A percentile compares a stretch with the other conserved stretches of the same genome.
Evolutionary conservation across 2,888 invertebrate genomes (phyloP).

Genomic region (Leptinotarsa rubiginosa): DNA sequence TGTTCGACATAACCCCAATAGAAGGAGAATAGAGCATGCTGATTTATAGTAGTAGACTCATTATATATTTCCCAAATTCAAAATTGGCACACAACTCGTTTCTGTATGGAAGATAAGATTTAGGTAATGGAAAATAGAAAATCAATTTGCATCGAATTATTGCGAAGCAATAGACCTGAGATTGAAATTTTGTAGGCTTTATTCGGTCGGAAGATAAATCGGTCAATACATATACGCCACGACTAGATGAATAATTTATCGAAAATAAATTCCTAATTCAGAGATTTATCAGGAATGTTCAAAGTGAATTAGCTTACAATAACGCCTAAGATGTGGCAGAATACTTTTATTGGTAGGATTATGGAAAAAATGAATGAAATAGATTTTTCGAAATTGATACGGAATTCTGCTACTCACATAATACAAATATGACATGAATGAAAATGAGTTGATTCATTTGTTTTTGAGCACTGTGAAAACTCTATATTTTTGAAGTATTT

Average conservation of each 20-base stretch:
- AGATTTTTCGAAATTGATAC: not conserved
- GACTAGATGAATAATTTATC: no score
- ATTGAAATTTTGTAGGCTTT: not conserved
- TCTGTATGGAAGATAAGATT: not conserved
- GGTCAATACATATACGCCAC: not conserved
- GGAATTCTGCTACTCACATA: no score
- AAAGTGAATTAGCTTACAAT: no score
- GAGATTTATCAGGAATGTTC: no score
- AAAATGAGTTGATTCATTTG: no score
- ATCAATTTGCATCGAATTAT: conserved; percentile 6
- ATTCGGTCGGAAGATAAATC: not conserved
- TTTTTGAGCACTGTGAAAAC: no score
- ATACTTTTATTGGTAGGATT: no score
- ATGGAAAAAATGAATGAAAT: no score
- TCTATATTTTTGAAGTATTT: no score
- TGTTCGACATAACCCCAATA: conserved; percentile 5
- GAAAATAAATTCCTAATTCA: no score
- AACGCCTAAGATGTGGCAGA: no score
- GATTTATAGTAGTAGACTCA: not conserved
- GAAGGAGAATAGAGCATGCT: not conserved
- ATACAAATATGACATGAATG: no score
- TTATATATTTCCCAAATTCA: not conserved
- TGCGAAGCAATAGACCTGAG: not conserved
- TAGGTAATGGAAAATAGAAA: not conserved
- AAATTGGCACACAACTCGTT: not conserved